Conservation (phyloP, 2,888 invertebrate species). For the Tubiluchus corallicola region DNA sequence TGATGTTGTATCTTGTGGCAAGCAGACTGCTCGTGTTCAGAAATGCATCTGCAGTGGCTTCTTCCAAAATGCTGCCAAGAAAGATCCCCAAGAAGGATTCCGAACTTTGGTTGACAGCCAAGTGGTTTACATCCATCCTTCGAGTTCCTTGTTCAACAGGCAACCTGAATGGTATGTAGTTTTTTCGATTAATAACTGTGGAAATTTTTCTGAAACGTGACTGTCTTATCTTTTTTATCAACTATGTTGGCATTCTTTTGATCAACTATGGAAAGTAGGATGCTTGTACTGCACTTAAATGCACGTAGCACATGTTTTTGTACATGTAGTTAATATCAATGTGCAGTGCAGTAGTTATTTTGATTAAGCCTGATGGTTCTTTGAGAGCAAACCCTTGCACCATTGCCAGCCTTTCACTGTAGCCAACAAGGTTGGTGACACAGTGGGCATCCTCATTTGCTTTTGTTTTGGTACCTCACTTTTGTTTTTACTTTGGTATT, state of each 20-base stretch:
- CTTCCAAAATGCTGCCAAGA: constrained; percentile 95
- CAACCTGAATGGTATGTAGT: constrained; percentile 80
- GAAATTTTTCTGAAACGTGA: background rate
- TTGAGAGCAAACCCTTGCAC: too few species aligned
- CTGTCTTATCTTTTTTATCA: constrained; percentile 4
- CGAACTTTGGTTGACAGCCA: constrained; percentile 91
- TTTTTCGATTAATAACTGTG: constrained; percentile 6
- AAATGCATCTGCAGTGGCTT: constrained; percentile 95
- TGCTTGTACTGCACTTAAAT: background rate
- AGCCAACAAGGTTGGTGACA: too few species aligned
- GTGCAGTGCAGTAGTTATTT: too few species aligned
- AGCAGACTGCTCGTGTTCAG: constrained; percentile 83
- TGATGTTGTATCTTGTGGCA: constrained; percentile 89
- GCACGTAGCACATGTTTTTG: background rate
- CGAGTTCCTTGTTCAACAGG: constrained; percentile 86
- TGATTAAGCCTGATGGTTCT: too few species aligned
- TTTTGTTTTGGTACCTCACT: too few species aligned
- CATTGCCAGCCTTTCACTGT: too few species aligned
- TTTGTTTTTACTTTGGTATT: too few species aligned
- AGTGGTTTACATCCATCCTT: constrained; percentile 97
- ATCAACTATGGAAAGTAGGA: background rate
- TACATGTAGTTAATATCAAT: background rate
- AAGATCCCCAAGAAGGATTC: constrained; percentile 94
- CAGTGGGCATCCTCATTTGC: too few species aligned
- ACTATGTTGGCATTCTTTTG: background rate